Base-by-base conservation (phyloP, 2,113 vertebrate species). In the Columba janthina region DNA sequence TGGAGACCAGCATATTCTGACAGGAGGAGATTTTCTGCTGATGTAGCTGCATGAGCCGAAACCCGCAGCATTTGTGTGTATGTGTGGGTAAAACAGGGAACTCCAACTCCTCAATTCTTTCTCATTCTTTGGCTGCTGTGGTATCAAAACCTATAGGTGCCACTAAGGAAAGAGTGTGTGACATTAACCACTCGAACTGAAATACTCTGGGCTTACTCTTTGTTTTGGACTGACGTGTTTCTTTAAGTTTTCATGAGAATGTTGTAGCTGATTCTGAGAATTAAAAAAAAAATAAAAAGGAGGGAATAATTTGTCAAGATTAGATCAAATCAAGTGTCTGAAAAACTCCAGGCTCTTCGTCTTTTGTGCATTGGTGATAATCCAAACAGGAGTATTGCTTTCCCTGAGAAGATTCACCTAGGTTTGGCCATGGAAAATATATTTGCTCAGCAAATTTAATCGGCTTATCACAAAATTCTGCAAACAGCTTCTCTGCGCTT, bases 361-460 rank as follows among this genome's bases (percentile, higher is more conserved):
- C 72, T 91, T 70, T 14, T 38, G 80, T 87, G 84, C 31, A 3
- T 16, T 94, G 94, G 77, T 94, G 66, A 57, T 76, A 85, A 85
- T 95, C 95, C 91, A 94, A 58, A 79, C 50, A 73, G 75, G 71
- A 94, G 62, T 90, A 85, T 65, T 93, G 89, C 85, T 93, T 91
- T 94, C 58, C 50, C 70, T 96, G 85, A 66, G 77, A 96, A 62
- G 71, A 79, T 78, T 94, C 74, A 92, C 93, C 93, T 95, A 93
- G 61, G 69, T 95, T 92, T 95, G 91, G 62, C 93, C 9, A 3
- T 9, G n/a, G 58, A 95, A 97, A 94, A 82, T 73, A 11, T 36
- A 91, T 91, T 69, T 93, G 84, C 87, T 96, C 81, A 94, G 94
- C 93, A 91, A 79, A 95, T 91, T 88, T 82, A 93, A 89, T 91